Conservation (phyloP, 1,140 invertebrate genomes). For the Drosophila trapezifrons region DNA sequence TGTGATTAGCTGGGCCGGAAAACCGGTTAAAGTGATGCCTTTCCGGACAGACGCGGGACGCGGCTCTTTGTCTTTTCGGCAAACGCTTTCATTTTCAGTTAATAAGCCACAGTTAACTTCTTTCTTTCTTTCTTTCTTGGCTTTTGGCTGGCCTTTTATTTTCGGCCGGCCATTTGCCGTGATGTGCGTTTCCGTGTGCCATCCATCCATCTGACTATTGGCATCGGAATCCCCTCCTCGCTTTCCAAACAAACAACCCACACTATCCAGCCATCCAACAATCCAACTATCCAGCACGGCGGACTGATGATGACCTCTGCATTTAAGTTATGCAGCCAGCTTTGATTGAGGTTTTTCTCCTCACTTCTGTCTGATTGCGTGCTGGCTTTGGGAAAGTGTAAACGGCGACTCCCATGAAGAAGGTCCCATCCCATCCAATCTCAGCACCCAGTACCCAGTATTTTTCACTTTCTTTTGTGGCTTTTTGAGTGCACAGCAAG, state of each 20-base stretch:
- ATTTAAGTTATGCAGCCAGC: constrained; percentile 77
- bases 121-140: constrained; percentile 48
- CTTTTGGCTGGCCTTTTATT: constrained; percentile 23
- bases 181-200: constrained; percentile 81
- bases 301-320: constrained; percentile 70
- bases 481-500: constrained; percentile 8
- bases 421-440: constrained; percentile 34
- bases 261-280: constrained; percentile 40
- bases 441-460: constrained; percentile 41
- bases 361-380: constrained; percentile 63
- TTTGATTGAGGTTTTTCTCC: constrained; percentile 79
- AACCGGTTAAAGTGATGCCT: constrained; percentile 62
- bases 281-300: constrained; percentile 27
- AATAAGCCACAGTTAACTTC: constrained; percentile 81
- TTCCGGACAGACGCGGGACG: constrained; percentile 19
- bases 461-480: constrained; percentile 78
- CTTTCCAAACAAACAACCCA: constrained; percentile 75
- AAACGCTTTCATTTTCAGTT: constrained; percentile 83
- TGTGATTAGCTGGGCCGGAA: constrained; percentile 45
- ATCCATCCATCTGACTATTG: constrained; percentile 73
- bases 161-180: constrained; percentile 48
- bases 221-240: constrained; percentile 52
- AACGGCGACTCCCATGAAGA: constrained; percentile 70
- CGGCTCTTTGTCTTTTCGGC: constrained; percentile 52
- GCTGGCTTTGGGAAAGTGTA: constrained; percentile 76